Evolutionary conservation across 2,797 vertebrate species (phyloP).

Genomic region (Ctenosaura bakeri): DNA sequence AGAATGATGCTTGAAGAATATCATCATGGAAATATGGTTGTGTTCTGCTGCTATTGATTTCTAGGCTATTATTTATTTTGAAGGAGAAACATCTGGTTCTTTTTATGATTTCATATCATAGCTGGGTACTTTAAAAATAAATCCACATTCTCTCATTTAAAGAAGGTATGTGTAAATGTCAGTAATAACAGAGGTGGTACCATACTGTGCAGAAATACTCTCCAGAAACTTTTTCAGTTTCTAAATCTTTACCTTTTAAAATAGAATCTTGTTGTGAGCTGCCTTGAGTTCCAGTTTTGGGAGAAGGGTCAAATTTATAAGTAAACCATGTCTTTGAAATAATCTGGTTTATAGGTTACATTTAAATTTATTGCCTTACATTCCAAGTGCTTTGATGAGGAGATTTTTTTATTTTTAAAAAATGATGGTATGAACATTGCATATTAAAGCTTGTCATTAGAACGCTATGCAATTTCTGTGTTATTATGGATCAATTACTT

Average conservation of each 20-base stretch:
- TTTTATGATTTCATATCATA: neutral
- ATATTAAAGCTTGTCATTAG: slow-evolving; percentile 69
- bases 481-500: slow-evolving; percentile 49
- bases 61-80: neutral
- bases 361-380: slow-evolving; percentile 40
- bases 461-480: slow-evolving; percentile 45
- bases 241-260: neutral
- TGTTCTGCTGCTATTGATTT: neutral
- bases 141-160: slow-evolving; percentile 10
- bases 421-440: slow-evolving; percentile 34
- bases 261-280: neutral
- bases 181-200: neutral
- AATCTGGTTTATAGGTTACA: slow-evolving; percentile 36
- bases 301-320: neutral
- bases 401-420: slow-evolving; percentile 47
- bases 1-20: slow-evolving; percentile 1
- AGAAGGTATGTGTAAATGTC: slow-evolving; percentile 1
- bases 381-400: slow-evolving; percentile 39
- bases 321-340: slow-evolving; percentile 12
- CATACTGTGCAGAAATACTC: neutral
- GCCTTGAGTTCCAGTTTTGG: neutral
- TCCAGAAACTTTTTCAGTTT: neutral
- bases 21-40: neutral
- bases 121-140: neutral
- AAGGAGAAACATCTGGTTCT: neutral